These are phyloP conservation scores for Mycalesis mineus DNA, from an alignment of 2,888 invertebrate genomes.

Conservation along the genomic window DNA sequence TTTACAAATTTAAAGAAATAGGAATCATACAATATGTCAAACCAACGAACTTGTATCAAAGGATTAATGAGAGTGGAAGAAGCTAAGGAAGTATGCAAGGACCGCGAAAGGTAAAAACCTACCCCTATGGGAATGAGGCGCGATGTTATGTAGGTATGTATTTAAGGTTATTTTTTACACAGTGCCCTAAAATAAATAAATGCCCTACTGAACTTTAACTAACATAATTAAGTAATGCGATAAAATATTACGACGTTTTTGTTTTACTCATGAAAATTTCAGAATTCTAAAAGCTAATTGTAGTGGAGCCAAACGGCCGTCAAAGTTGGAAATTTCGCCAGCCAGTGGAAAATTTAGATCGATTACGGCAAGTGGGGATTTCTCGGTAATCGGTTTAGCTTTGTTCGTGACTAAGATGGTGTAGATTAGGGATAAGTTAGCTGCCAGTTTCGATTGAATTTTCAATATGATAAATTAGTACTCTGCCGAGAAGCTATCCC, in stretches of 20 bases:
- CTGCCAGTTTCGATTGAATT: not conserved
- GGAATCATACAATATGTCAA: too few species aligned
- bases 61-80: too few species aligned
- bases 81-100: too few species aligned
- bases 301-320: conserved; percentile 6
- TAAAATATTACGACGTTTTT: not conserved
- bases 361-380: conserved; percentile 1
- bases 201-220: too few species aligned
- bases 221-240: too few species aligned
- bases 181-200: too few species aligned
- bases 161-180: too few species aligned
- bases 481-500: not conserved
- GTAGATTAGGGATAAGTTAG: not conserved
- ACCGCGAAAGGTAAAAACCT: too few species aligned
- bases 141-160: too few species aligned
- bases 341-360: conserved; percentile 12
- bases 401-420: conserved; percentile 5
- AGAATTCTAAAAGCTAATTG: conserved; percentile 3
- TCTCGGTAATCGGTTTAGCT: not conserved
- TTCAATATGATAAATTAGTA: not conserved
- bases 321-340: conserved; percentile 10
- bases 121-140: too few species aligned
- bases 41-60: too few species aligned
- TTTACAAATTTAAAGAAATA: too few species aligned
- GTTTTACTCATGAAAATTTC: not conserved